Evolutionary conservation across 2,888 invertebrate species (phyloP), one percentile per base, ranked within the genome.

Genomic region (Orthosia gothica): DNA sequence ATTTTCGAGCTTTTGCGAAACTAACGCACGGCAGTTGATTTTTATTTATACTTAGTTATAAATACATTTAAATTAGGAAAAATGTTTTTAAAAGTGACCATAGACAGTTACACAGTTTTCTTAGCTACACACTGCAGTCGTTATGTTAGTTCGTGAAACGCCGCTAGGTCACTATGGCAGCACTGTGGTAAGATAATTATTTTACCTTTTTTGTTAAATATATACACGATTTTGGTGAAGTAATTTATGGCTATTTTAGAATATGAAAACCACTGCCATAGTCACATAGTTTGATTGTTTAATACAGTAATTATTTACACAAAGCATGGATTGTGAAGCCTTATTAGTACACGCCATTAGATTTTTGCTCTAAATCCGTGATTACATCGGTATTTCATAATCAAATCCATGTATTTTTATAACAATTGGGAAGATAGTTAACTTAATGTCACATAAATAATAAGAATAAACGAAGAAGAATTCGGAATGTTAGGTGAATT

Each of bases 101-200:
- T 69, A 69, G 62, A 82, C 74, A 58, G 12, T 70, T 83, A 58
- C 67, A 74, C 62, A 67, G 32, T 74, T 75, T 75, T 68, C 81
- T 81, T 81, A 76, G 49, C 70, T 85, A 85, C 71, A 85, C 83
- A 85, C 71, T 85, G 87, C 86, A 85, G 86, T 87, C 83, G 81
- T 67, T 76, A 77, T 49, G 57, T 77, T 81, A 85, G 75, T 87
- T 83, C 72, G 72, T 66, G 62, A 74, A 73, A 75, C 52, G 72
- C 62, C 65, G 71, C 76, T 83, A 77, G 61, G 63, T 85, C 66
- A 81, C 79, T 87, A 87, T 87, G 86, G 86, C 86, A 86, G 87
- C 61, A 76, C 69, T 84, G 87, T 83, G 81, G 78, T 78, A 73
- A 65, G 71, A 84, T 59, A 64, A 57, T 58, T 7, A 26, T 49